Evolutionary conservation across 2,888 invertebrate genomes (phyloP), one percentile per base, ranked within the genome.

Genomic region (Hipparchia sbordonii): DNA sequence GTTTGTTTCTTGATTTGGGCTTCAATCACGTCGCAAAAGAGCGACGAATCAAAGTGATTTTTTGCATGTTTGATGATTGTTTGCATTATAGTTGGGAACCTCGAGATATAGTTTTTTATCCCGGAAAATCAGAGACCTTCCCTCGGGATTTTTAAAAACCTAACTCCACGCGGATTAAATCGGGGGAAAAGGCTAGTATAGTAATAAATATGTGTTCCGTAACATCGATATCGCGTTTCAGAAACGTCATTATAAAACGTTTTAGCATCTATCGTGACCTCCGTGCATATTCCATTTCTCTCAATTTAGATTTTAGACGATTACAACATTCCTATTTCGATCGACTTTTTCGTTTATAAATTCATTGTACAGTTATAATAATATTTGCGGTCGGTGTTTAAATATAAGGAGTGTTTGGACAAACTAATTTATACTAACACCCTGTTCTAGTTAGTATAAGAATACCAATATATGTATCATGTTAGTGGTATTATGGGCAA

Each of bases 281-380:
- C 87, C 84, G 77, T 74, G 67, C 87, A 60, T 61, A 61, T 59
- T 87, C 84, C 84, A 87, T 88, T 87, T 87, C 86, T 86, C 89
- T 89, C 83, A 85, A 90, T 87, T 90, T 90, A 90, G 89, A 87
- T 80, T 87, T 90, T 90, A 90, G 89, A 87, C 80, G 80, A 88
- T 90, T 91, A 88, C 91, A 87, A 85, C 89, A 90, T 84, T 82
- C 79, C 82, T 84, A 82, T 87, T 88, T 84, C 83, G 77, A 87
- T 86, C 75, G 75, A 84, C 82, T 89, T 88, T 88, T 89, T 89
- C 83, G 80, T 88, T 88, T 89, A 85, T 86, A 88, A 87, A 88
- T 86, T 82, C 77, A 79, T 57, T 81, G 74, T 78, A 77, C 73
- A 72, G 82, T 87, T 84, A 82, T 81, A 84, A 85, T 84, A 68